A percentile compares a stretch with the other conserved stretches of the same genome.
Conservation (phyloP, 2,113 vertebrate species). For the Zosterops lateralis region DNA sequence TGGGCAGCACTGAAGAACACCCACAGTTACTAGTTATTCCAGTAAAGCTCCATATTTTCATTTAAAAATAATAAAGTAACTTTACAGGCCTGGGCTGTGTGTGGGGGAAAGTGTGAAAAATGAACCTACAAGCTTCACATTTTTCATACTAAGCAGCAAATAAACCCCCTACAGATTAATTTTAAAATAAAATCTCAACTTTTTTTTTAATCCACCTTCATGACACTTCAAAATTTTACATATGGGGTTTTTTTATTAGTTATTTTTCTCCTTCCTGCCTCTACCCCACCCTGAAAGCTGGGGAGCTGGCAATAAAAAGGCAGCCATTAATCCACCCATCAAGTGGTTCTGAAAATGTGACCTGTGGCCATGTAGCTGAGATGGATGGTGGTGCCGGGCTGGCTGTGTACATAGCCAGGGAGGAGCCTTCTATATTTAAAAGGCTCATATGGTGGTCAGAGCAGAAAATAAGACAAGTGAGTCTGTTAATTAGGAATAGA, state of each 20-base stretch:
- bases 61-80: constrained; percentile 27
- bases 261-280: neutral
- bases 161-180: neutral
- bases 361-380: neutral
- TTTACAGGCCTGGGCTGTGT: neutral
- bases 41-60: neutral
- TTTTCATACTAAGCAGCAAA: neutral
- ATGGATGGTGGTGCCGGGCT: neutral
- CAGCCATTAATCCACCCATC: constrained; percentile 24
- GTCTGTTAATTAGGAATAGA: constrained; percentile 36
- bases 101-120: neutral
- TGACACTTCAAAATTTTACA: neutral
- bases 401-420: constrained; percentile 36
- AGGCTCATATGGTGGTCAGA: neutral
- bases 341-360: constrained; percentile 22
- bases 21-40: neutral
- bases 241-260: neutral
- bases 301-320: constrained; percentile 19
- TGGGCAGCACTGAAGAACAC: neutral
- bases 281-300: neutral
- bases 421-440: constrained; percentile 45
- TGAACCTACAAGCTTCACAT: neutral
- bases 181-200: neutral
- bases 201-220: neutral
- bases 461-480: constrained; percentile 44